Conservation (phyloP, 2,113 vertebrate species). For the Scomber scombrus region DNA sequence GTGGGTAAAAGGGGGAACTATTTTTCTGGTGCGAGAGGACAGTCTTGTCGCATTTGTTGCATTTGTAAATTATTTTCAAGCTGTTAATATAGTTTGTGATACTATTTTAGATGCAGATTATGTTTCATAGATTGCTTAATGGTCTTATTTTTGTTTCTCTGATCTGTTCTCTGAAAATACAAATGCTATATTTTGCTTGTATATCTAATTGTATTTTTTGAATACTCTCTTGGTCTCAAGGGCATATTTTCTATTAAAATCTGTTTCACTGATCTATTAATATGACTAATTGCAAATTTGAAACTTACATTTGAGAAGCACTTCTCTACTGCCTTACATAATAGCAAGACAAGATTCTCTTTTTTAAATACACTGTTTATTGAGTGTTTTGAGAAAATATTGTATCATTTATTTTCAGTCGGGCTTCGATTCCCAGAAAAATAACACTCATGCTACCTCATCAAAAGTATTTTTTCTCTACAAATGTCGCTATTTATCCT, state of each 20-base stretch:
- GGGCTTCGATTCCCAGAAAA: background rate
- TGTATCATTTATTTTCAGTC: background rate
- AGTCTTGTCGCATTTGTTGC: background rate
- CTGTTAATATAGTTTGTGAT: background rate
- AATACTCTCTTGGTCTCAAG: no score
- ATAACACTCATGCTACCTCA: background rate
- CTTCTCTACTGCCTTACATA: background rate
- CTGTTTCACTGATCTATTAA: no score
- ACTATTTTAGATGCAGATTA: background rate
- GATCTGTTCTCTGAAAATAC: background rate
- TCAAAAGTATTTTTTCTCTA: background rate
- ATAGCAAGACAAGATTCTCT: no score
- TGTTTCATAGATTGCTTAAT: background rate
- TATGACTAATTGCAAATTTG: background rate
- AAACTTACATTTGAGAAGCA: background rate
- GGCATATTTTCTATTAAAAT: background rate
- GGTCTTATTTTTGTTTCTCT: background rate
- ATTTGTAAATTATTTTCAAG: background rate
- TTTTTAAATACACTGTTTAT: background rate
- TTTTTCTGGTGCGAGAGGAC: background rate
- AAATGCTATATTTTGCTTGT: background rate
- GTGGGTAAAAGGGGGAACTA: constrained; percentile 56
- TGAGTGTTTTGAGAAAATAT: background rate
- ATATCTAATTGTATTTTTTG: background rate
- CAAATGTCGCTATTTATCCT: background rate